phyloP scores from a whole-genome alignment of 2,888 invertebrate genomes.

The Hecatera dysodea region DNA sequence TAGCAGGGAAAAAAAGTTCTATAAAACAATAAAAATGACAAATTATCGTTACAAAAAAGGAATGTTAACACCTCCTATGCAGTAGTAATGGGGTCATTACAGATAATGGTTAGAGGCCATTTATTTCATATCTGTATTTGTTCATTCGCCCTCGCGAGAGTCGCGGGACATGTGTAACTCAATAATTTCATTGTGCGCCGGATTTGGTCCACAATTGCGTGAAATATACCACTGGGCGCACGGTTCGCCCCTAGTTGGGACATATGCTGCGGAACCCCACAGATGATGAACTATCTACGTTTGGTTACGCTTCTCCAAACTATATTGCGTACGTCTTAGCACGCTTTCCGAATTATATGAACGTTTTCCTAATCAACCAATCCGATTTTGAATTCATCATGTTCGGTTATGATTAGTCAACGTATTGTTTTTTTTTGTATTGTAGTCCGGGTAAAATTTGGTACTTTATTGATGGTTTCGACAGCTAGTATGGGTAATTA shows the following conservation, averaged over 20 bases:
- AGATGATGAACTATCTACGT: slow-evolving; percentile 35
- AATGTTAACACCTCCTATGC: slow-evolving; percentile 75
- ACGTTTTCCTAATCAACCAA: neutral
- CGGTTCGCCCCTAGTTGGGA: slow-evolving; percentile 68
- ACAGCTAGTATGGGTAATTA: neutral
- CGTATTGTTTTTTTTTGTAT: neutral
- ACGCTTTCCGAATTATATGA: neutral
- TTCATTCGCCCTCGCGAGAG: slow-evolving; percentile 76
- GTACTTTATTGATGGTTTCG: neutral
- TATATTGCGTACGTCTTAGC: slow-evolving; percentile 1
- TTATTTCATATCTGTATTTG: slow-evolving; percentile 88
- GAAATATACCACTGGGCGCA: slow-evolving; percentile 83
- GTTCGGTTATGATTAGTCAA: slow-evolving; percentile 1
- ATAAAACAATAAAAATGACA: slow-evolving; percentile 67
- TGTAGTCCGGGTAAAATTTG: neutral
- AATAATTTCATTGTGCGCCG: slow-evolving; percentile 81
- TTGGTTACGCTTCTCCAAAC: slow-evolving; percentile 51
- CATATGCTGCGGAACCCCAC: slow-evolving; percentile 79
- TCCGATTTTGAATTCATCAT: neutral
- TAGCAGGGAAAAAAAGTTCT: slow-evolving; percentile 4
- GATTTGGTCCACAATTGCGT: slow-evolving; percentile 85
- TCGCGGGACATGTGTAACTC: slow-evolving; percentile 84
- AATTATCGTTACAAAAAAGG: slow-evolving; percentile 66
- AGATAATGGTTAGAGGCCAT: slow-evolving; percentile 80
- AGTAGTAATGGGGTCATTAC: slow-evolving; percentile 79